These are phyloP conservation scores for Lottia scabra DNA, from an alignment of 2,888 invertebrate genomes.

Conservation along the genomic window DNA sequence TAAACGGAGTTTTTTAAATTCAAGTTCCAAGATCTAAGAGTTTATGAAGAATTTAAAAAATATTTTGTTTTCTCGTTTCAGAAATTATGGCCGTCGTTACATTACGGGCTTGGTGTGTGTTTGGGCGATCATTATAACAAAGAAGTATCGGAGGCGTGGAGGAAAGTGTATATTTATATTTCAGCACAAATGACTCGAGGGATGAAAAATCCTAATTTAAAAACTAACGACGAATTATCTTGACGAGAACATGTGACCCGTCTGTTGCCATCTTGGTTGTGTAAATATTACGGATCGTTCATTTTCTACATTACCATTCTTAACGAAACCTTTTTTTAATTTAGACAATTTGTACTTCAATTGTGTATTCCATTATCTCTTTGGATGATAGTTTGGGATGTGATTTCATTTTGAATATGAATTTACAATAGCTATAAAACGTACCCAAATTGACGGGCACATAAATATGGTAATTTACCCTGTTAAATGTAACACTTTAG, in stretches of 20 bases:
- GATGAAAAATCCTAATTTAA: constrained; percentile 56
- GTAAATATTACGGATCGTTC: background rate
- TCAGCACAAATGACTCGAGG: constrained; percentile 61
- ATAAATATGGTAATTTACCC: no score
- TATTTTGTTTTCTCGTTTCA: constrained; percentile 31
- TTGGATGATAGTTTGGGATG: no score
- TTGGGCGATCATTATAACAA: constrained; percentile 54
- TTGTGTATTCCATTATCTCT: no score
- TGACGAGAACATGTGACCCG: constrained; percentile 21
- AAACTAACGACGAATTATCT: constrained; percentile 36
- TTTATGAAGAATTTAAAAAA: no score
- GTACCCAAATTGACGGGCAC: no score
- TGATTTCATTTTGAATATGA: no score
- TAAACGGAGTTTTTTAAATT: no score
- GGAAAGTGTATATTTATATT: constrained; percentile 59
- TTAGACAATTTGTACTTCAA: no score
- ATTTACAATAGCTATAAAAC: no score
- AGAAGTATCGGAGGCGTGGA: constrained; percentile 61
- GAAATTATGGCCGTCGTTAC: constrained; percentile 63
- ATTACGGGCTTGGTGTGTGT: constrained; percentile 50
- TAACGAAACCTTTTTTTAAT: no score
- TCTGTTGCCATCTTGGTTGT: constrained; percentile 9
- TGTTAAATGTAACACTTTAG: no score
- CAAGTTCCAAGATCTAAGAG: no score
- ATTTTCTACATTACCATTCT: background rate